Evolutionary conservation across 2,888 invertebrate species (phyloP), one percentile per base, ranked within the genome.

Genomic region (Xanthia togata): DNA sequence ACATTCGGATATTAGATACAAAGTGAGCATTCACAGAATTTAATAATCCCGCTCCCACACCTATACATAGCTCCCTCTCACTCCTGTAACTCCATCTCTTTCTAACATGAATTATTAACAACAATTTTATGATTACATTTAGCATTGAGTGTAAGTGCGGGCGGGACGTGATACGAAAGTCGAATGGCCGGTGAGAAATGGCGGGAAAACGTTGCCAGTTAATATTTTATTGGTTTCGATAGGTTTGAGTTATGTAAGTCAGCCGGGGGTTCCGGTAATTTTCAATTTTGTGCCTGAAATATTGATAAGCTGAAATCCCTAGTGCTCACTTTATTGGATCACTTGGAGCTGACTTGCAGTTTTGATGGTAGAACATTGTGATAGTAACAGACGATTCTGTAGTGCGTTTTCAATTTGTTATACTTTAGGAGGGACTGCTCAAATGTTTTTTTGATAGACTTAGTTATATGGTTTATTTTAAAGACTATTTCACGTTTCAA

Each of bases 51-150:
- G 88, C 94, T 92, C 94, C 93, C 94, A 91, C 93, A 91, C 93
- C 92, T 92, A 88, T 80, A 87, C 77, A 68, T 72, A 85, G 81
- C 76, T 92, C 93, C 82, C 91, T 55, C 74, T 92, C 92, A 75
- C 63, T 60, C 91, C 9, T 62, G 73, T 81, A 88, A 55, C 73
- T 55, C 89, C 79, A 78, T 93, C 93, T 82, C 91, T 62, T 87
- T 93, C 93, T 78, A 75, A 81, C 93, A 88, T 96, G 96, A 96
- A 96, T 96, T 96, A 96, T 96, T 96, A 96, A 96, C 95, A 95
- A 95, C 96, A 95, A 96, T 96, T 96, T 96, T 96, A 96, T 96
- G 96, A 96, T 96, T 96, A 95, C 95, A 96, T 96, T 96, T 95
- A 95, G 93, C 94, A 93, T 91, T 91, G 93, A 94, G 94, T 94